Base-by-base conservation (phyloP, 2,888 invertebrate genomes). In the Lasiommata megera region DNA sequence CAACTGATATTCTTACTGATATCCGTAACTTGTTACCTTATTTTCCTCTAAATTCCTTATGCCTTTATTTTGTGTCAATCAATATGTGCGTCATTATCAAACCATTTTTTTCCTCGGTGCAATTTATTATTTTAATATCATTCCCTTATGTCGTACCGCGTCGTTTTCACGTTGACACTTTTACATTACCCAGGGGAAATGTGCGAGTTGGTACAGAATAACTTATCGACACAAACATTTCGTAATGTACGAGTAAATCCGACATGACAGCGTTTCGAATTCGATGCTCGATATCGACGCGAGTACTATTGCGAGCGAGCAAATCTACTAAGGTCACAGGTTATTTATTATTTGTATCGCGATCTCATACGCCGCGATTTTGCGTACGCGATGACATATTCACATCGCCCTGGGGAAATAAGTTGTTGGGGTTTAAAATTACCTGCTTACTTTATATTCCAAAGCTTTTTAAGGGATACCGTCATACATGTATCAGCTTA, bases 351-450 rank as follows among this genome's bases (percentile, higher is more conserved):
- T 52, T 56, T 56, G 38, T 56, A 54, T 52, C 54, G 48, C 44
- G 54, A 52, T 57, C 55, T 51, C 56, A 60, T 62, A 53, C 51
- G 51, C 54, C 43, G 61, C 38, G 50, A 46, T 46, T 46, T 59
- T 50, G 53, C 53, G 58, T 52, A 52, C 58, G 53, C 56, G 59
- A 60, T 58, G 65, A 64, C 65, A 65, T 58, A 58, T 67, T 64
- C 58, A 62, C 57, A 34, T 55, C 54, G 47, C 64, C 62, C 62
- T 17, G n/a, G 65, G 65, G 65, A 63, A 63, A 65, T 61, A 56
- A 58, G 44, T 56, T 61, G 52, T 47, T 28, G 47, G 46, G 50
- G 59, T 6, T 56, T 51, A 54, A 59, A 53, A 62, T 62, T 62
- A 62, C 56, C 53, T 50, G 48, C 34, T 40, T 54, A 12, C 44